Evolutionary conservation across 2,797 vertebrate genomes (phyloP).

Genomic region (Galago senegalensis): DNA sequence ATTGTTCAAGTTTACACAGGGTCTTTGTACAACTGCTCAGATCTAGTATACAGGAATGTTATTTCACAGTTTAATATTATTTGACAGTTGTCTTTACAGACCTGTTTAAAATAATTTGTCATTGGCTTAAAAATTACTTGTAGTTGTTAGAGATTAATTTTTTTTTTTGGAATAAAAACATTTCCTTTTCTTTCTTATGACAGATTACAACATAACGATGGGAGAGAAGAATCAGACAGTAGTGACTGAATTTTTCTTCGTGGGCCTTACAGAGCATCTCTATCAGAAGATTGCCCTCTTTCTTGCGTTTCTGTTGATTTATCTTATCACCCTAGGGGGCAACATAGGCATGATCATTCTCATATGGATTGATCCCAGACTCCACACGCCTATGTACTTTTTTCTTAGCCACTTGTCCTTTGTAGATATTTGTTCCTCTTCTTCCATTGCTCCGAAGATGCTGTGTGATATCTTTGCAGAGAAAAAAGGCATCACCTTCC

Average conservation of each 20-base stretch:
- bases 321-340: constrained; percentile 4
- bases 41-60: background rate
- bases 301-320: background rate
- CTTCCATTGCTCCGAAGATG: constrained; percentile 55
- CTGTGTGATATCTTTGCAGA: constrained; percentile 59
- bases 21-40: background rate
- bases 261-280: constrained; percentile 40
- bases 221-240: constrained; percentile 38
- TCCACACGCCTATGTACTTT: constrained; percentile 71
- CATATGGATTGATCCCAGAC: constrained; percentile 22
- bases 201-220: constrained; percentile 43
- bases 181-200: background rate
- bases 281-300: constrained; percentile 39
- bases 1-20: background rate
- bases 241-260: constrained; percentile 65
- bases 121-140: background rate
- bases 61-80: background rate
- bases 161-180: background rate
- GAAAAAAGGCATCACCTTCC: constrained; percentile 74
- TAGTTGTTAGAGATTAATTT: background rate
- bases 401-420: constrained; percentile 70
- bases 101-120: background rate
- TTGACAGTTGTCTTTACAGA: background rate
- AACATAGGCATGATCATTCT: constrained; percentile 58
- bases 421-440: constrained; percentile 63